These are phyloP conservation scores for Lottia gigantea DNA, from an alignment of 2,888 invertebrate genomes.

Conservation along the genomic window DNA sequence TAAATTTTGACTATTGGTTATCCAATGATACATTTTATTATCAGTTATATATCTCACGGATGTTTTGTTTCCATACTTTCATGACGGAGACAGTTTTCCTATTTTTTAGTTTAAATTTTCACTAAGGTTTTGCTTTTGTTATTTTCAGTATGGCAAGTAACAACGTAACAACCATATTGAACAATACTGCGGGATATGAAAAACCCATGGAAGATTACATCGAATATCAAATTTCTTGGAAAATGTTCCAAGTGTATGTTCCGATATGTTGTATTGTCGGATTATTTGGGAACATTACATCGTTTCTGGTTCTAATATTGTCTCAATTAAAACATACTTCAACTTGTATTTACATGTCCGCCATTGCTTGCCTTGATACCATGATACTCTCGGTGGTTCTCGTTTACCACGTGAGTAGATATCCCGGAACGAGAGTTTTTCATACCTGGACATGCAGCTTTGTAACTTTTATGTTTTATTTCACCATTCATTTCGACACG, in stretches of 20 bases:
- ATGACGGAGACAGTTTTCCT: too few relatives aligned
- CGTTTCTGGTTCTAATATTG: conserved; percentile 22
- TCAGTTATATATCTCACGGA: too few relatives aligned
- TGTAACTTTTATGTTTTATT: conserved; percentile 28
- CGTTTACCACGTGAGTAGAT: not conserved
- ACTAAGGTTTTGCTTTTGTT: too few relatives aligned
- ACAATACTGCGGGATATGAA: not conserved
- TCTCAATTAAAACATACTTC: not conserved
- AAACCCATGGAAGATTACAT: conserved; percentile 11
- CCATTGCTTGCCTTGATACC: not conserved
- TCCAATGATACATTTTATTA: too few relatives aligned
- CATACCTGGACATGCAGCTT: conserved; percentile 24
- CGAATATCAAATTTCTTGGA: conserved; percentile 19
- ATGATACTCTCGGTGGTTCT: not conserved
- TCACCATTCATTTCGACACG: conserved; percentile 28
- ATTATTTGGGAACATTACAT: conserved; percentile 23
- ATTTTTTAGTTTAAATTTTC: too few relatives aligned
- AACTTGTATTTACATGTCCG: not conserved
- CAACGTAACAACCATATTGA: not conserved
- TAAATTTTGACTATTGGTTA: too few relatives aligned
- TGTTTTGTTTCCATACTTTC: too few relatives aligned
- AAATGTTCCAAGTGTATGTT: conserved; percentile 23
- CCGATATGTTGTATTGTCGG: conserved; percentile 23
- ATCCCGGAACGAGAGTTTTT: not conserved
- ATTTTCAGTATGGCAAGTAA: too few relatives aligned